These are phyloP conservation scores for Rhynchotus rufescens DNA, from an alignment of 2,797 vertebrate genomes.

Conservation along the genomic window DNA sequence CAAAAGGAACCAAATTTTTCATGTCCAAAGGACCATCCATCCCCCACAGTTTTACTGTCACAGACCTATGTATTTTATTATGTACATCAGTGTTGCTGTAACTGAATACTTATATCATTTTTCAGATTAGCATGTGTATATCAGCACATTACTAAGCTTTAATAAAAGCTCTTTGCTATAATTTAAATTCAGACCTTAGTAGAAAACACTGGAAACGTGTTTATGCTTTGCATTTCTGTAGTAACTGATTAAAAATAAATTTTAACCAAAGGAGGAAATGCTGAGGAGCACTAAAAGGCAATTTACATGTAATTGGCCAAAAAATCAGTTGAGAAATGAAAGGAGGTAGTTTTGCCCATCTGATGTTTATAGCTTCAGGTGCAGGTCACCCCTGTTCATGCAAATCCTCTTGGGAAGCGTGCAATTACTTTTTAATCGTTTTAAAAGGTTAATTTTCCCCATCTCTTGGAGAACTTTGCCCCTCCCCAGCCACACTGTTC, in stretches of 20 bases:
- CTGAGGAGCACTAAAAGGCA: neutral
- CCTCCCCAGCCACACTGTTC: slow-evolving; percentile 8
- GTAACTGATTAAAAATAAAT: neutral
- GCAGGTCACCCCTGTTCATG: neutral
- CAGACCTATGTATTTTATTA: neutral
- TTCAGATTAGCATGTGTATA: neutral
- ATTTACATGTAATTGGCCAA: neutral
- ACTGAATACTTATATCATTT: neutral
- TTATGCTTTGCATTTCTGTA: neutral
- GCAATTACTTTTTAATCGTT: neutral
- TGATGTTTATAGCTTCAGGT: neutral
- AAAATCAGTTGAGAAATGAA: neutral
- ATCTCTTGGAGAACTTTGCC: neutral
- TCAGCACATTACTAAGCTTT: neutral
- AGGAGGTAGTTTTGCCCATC: neutral
- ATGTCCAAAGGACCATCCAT: no score
- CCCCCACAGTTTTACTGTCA: no score
- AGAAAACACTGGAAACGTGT: neutral
- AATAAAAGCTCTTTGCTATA: neutral
- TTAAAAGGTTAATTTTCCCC: slow-evolving; percentile 18
- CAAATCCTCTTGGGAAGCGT: neutral
- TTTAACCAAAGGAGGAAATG: neutral
- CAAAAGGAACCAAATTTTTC: neutral
- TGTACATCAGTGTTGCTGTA: neutral
- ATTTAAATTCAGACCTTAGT: neutral